Conservation (phyloP, 2,797 vertebrate genomes). For the Parauchenoglanis ngamensis region DNA sequence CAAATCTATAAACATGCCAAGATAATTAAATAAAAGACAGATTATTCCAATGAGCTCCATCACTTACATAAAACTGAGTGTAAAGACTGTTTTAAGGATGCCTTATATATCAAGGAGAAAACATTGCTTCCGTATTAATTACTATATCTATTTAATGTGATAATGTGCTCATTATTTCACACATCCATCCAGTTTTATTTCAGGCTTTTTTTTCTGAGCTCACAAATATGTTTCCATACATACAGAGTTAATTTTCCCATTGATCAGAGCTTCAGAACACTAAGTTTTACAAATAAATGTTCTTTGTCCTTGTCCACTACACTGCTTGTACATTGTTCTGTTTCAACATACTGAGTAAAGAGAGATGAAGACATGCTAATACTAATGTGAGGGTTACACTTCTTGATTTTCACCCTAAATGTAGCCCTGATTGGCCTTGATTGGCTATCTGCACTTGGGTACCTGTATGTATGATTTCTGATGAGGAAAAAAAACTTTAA, state of each 20-base stretch:
- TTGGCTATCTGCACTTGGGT: neutral
- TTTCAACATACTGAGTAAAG: neutral
- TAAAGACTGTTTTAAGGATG: neutral
- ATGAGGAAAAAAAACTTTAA: neutral
- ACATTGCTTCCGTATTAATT: neutral
- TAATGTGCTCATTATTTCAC: slow-evolving; percentile 4
- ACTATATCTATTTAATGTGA: neutral
- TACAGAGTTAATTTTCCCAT: neutral
- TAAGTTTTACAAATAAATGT: neutral
- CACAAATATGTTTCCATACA: neutral
- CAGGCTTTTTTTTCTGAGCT: neutral
- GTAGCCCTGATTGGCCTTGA: neutral
- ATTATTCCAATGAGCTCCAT: slow-evolving; percentile 11
- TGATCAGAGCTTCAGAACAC: neutral
- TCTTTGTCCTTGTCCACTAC: neutral
- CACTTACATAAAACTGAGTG: neutral
- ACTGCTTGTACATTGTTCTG: neutral
- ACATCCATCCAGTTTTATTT: neutral
- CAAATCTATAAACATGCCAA: slow-evolving; percentile 25
- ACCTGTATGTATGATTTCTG: neutral
- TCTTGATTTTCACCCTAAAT: neutral
- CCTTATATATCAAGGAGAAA: slow-evolving; percentile 3
- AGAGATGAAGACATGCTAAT: neutral
- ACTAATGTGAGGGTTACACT: neutral
- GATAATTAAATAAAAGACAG: slow-evolving; percentile 4